Percentiles rank a stretch among this genome's conserved stretches.
phyloP scores from a whole-genome alignment of 92 coral and sea anemone genomes.

The Metridium senile region DNA sequence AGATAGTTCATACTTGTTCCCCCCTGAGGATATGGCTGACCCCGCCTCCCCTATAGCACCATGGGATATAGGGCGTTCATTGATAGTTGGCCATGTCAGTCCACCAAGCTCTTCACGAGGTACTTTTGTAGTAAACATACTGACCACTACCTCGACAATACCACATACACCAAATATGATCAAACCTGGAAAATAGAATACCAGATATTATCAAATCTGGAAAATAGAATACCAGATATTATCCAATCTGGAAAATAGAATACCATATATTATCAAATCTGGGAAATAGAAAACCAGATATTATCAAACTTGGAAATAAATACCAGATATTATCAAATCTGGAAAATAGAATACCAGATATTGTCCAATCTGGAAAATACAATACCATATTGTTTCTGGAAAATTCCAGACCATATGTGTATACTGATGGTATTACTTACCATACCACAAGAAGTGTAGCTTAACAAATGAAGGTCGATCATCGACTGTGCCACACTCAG shows the following conservation, averaged over 20 bases:
- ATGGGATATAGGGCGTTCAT: slow-evolving; percentile 75
- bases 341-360: too few species aligned
- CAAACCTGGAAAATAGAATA: too few species aligned
- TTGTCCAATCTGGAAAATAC: too few species aligned
- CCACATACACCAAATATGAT: slow-evolving; percentile 75
- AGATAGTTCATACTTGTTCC: slow-evolving; percentile 30
- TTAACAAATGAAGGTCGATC: slow-evolving; percentile 89
- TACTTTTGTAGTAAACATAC: slow-evolving; percentile 72
- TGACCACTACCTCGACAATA: slow-evolving; percentile 77
- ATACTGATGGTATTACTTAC: slow-evolving; percentile 42
- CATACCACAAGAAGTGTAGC: slow-evolving; percentile 93
- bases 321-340: too few species aligned
- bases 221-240: too few species aligned
- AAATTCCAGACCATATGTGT: not conserved
- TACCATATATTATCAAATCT: too few species aligned
- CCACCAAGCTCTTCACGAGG: slow-evolving; percentile 97
- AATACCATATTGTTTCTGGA: not conserved
- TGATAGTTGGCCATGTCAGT: slow-evolving; percentile 90
- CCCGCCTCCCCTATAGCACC: slow-evolving; percentile 68
- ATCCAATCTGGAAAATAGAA: too few species aligned
- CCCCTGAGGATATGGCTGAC: slow-evolving; percentile 1
- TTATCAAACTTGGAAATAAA: too few species aligned
- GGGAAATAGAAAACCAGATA: too few species aligned
- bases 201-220: too few species aligned
- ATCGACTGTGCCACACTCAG: slow-evolving; percentile 77